Evolutionary conservation across 2,888 invertebrate genomes (phyloP).

Genomic region (Eubasilissa splendida): DNA sequence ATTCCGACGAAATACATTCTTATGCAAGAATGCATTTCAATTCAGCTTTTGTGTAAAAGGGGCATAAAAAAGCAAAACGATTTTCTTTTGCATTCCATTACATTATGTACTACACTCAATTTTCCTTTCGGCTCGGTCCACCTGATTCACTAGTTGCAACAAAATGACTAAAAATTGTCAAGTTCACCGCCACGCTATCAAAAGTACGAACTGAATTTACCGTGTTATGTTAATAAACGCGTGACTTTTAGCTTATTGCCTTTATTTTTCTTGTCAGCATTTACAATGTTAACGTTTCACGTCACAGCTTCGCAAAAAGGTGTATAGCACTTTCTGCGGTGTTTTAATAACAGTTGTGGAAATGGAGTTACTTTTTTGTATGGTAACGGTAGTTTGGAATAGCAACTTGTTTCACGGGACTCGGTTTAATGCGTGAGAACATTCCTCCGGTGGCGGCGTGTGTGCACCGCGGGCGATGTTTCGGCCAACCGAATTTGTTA

Average conservation of each 20-base stretch:
- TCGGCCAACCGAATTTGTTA: conserved; percentile 15
- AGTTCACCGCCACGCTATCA: background rate
- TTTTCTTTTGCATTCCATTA: conserved; percentile 35
- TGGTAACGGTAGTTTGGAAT: background rate
- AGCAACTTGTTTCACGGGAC: conserved; percentile 7
- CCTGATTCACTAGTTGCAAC: conserved; percentile 17
- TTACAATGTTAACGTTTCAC: background rate
- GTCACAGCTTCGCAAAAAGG: conserved; percentile 1
- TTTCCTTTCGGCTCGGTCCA: conserved; percentile 31
- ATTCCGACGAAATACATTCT: background rate
- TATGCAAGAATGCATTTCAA: background rate
- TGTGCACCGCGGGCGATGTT: conserved; percentile 38
- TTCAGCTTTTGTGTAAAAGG: background rate
- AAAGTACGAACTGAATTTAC: background rate
- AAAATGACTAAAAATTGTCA: conserved; percentile 3
- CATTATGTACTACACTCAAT: conserved; percentile 15
- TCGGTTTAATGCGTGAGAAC: conserved; percentile 39
- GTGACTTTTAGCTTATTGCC: background rate
- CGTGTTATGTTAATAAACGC: background rate
- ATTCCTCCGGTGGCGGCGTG: conserved; percentile 44
- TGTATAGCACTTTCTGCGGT: conserved; percentile 14
- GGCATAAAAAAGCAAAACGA: background rate
- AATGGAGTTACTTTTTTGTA: conserved; percentile 7
- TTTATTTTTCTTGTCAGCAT: background rate
- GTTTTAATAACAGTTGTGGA: conserved; percentile 8